Percentiles rank a stretch among this genome's conserved stretches.
Conservation (phyloP, 2,113 vertebrate species). For the Coptodon rendalli region DNA sequence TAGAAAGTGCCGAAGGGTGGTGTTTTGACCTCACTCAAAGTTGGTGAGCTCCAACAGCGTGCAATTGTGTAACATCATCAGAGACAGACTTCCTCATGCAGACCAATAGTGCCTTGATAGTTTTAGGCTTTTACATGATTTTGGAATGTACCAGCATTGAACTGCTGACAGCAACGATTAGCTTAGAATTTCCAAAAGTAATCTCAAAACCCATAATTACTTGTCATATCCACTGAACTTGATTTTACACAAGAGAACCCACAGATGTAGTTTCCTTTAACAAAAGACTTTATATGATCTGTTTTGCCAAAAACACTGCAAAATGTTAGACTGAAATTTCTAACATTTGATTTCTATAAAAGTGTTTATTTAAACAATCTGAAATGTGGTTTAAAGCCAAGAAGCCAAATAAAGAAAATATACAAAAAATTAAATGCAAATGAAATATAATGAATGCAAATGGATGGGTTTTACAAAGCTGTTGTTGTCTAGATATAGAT, state of each 20-base stretch:
- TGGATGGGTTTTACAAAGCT: neutral
- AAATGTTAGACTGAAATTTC: neutral
- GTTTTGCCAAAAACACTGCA: neutral
- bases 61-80: neutral
- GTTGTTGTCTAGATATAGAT: neutral
- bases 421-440: neutral
- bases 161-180: neutral
- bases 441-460: neutral
- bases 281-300: neutral
- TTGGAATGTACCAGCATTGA: neutral
- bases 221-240: neutral
- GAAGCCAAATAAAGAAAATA: neutral
- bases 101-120: neutral
- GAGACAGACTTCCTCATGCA: neutral
- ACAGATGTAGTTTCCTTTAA: neutral
- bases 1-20: conserved; percentile 19
- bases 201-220: neutral
- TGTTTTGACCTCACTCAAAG: conserved; percentile 22
- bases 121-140: neutral
- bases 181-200: neutral
- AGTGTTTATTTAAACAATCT: neutral
- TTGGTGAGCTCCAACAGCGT: neutral
- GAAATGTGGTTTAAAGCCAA: neutral
- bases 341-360: neutral
- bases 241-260: neutral